Base-by-base conservation (phyloP, 2,797 vertebrate genomes). In the Austrolebias charrua region DNA sequence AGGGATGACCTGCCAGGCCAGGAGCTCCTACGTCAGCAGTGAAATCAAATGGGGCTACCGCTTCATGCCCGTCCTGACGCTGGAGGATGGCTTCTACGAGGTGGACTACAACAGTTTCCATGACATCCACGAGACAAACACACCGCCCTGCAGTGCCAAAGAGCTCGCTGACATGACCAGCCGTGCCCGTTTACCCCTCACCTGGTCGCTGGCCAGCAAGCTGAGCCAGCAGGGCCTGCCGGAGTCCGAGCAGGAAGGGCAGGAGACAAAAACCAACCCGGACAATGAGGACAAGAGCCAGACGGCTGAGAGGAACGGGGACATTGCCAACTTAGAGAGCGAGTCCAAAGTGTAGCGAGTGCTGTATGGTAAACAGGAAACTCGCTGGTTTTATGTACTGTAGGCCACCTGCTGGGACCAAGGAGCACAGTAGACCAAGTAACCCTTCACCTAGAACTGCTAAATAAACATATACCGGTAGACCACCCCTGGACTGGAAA, bases 21-120 rank as follows among this genome's bases (percentile, higher is more conserved):
- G 97, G 55, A 98, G 97, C 73, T 99, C 97, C 1, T 99, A 98
- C 11, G 84, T 98, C 73, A 91, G 96, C 43, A 95, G 94, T 1
- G 97, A 99, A 92, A 98, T 99, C 87, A 94, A 97, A 46, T 99
- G 97, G 97, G 97, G 97, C 49, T 95, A 96, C 79, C 95, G 97
- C 69, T 99, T 99, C 93, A 98, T 94, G 0, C 97, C 97, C 0
- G 97, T 98, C 40, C 95, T 99, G 75, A 98, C 96, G 0, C 91
- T 99, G 80, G 97, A 99, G 88, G 97, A 99, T 0, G 97, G 97
- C 40, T 99, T 99, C 84, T 99, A 98, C 0, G 97, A 99, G 82
- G 97, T 99, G 1, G 97, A 99, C 92, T 99, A 99, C 93, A 99
- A 98, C 92, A 99, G 96, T 73, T 99, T 99, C 85, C 97, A 98